Percentiles rank a stretch among this genome's conserved stretches.
Conservation (phyloP, 2,113 vertebrate species). For the Poeciliopsis turrubarensis region DNA sequence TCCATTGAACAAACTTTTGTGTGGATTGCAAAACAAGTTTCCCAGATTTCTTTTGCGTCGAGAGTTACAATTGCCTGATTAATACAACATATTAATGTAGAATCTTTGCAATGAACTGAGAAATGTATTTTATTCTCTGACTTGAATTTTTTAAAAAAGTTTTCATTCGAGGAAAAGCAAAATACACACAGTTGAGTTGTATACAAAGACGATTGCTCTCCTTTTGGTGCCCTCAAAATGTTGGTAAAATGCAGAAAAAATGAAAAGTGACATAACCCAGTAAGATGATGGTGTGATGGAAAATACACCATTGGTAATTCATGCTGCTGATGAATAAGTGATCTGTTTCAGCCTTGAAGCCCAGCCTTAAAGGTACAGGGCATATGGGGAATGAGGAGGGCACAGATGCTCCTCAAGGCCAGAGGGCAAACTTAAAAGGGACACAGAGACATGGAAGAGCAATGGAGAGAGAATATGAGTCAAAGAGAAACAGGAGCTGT, state of each 20-base stretch:
- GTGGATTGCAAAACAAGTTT: background rate
- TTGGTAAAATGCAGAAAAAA: constrained; percentile 43
- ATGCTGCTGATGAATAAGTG: constrained; percentile 73
- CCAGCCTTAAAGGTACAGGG: constrained; percentile 67
- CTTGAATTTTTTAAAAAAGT: too few relatives aligned
- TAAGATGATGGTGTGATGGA: constrained; percentile 69
- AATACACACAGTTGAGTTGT: background rate
- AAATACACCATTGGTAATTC: constrained; percentile 73
- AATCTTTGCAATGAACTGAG: too few relatives aligned
- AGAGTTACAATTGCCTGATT: background rate
- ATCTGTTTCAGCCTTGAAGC: constrained; percentile 58
- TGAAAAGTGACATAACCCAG: constrained; percentile 51
- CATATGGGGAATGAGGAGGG: constrained; percentile 70
- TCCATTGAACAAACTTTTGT: too few relatives aligned
- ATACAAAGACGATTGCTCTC: background rate
- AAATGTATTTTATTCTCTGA: too few relatives aligned
- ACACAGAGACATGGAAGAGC: constrained; percentile 30
- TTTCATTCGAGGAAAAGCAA: too few relatives aligned
- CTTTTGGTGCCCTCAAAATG: constrained; percentile 1
- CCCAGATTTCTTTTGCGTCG: background rate
- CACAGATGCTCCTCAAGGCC: constrained; percentile 74
- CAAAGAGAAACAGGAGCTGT: constrained; percentile 19
- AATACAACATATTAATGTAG: background rate
- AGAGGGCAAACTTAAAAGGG: constrained; percentile 58
- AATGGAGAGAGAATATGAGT: constrained; percentile 17